These are phyloP conservation scores for Poecile montanus DNA, from an alignment of 2,797 vertebrate species.

Conservation along the genomic window DNA sequence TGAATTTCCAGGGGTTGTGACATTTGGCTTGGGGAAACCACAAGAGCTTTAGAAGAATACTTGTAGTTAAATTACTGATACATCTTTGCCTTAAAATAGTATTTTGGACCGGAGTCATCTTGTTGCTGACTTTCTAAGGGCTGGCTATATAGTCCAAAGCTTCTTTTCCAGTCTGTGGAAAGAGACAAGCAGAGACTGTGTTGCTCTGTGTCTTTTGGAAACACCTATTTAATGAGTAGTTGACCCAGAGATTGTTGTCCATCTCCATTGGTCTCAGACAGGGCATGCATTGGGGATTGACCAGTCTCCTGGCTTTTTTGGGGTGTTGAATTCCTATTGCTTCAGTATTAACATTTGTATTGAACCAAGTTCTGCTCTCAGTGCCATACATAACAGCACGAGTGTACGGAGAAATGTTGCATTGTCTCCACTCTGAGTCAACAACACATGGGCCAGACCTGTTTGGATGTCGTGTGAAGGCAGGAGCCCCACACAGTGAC, in stretches of 20 bases:
- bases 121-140: not conserved
- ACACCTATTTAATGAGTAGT: not conserved
- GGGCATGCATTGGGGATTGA: not conserved
- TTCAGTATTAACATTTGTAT: not conserved
- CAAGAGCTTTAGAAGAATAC: not conserved
- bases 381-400: rapidly evolving
- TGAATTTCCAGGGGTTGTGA: not conserved
- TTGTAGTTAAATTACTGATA: not conserved
- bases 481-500: not conserved
- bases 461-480: not conserved
- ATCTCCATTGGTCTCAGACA: not conserved
- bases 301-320: not conserved
- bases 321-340: not conserved
- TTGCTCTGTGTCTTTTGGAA: not conserved
- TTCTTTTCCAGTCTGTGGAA: not conserved
- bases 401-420: not conserved
- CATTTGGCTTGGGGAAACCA: not conserved
- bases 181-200: not conserved
- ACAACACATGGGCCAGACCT: rapidly evolving
- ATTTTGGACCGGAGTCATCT: not conserved
- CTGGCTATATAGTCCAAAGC: not conserved
- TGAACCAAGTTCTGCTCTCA: not conserved
- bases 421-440: not conserved
- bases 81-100: not conserved
- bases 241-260: not conserved